These are phyloP conservation scores for Turdus rufiventris DNA, from an alignment of 2,113 vertebrate species.

Conservation along the genomic window DNA sequence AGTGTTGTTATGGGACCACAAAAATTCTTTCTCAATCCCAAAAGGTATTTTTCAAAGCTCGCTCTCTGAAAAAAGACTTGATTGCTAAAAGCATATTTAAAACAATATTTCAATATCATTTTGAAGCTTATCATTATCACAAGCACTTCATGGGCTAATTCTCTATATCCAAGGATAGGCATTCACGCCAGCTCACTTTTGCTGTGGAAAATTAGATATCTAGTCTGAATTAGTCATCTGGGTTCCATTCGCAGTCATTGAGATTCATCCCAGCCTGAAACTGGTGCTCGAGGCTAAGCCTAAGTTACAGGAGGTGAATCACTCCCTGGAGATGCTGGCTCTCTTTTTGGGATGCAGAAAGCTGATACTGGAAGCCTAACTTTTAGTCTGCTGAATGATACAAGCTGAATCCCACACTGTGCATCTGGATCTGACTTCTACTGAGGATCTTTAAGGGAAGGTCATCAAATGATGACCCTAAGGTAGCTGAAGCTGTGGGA, in stretches of 20 bases:
- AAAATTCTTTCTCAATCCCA: slow-evolving; percentile 7
- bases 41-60: slow-evolving; percentile 39
- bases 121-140: slow-evolving; percentile 42
- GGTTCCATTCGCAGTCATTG: slow-evolving; percentile 2
- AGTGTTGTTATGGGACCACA: slow-evolving; percentile 30
- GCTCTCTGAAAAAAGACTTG: background rate
- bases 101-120: slow-evolving; percentile 55
- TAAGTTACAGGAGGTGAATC: slow-evolving; percentile 32
- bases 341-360: background rate
- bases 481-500: background rate
- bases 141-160: slow-evolving; percentile 36
- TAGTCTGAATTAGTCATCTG: slow-evolving; percentile 43
- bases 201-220: slow-evolving; percentile 32
- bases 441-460: background rate
- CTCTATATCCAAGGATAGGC: slow-evolving; percentile 2
- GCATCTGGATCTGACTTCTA: background rate
- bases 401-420: background rate
- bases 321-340: background rate
- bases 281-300: background rate
- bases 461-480: background rate
- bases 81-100: slow-evolving; percentile 59
- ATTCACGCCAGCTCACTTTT: background rate
- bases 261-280: slow-evolving; percentile 22
- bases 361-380: background rate
- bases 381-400: background rate